Evolutionary conservation across 2,888 invertebrate genomes (phyloP).

Genomic region (Macrosiphum euphorbiae): DNA sequence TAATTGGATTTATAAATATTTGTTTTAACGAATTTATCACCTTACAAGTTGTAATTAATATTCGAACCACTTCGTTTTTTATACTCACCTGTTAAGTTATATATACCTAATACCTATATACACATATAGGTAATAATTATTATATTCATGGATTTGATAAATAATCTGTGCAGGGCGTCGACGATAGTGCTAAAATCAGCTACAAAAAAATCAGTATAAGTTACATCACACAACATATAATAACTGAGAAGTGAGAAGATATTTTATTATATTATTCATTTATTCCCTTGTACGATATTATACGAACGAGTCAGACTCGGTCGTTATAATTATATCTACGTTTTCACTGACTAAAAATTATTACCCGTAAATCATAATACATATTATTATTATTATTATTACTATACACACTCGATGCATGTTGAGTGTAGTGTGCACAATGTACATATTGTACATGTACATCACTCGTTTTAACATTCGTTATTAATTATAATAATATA

Average conservation of each 20-base stretch:
- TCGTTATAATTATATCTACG: background rate
- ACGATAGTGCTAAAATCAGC: background rate
- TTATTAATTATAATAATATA: background rate
- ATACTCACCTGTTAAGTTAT: background rate
- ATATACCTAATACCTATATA: background rate
- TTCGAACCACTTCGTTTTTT: conserved; percentile 9
- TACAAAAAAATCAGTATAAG: background rate
- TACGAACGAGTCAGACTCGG: background rate
- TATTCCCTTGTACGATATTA: background rate
- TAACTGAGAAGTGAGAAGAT: background rate
- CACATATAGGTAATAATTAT: background rate
- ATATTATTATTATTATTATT: background rate
- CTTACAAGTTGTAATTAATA: background rate
- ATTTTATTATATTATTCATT: background rate
- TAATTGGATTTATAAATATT: background rate
- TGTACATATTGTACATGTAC: background rate
- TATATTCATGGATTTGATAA: background rate
- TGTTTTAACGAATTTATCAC: background rate
- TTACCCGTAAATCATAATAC: background rate
- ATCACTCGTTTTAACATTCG: background rate
- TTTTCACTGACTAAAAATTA: background rate
- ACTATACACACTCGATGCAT: background rate
- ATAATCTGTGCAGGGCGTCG: background rate
- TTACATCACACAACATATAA: background rate
- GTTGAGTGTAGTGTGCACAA: background rate